Evolutionary conservation across 2,113 vertebrate genomes (phyloP).

Genomic region (Dicerorhinus sumatrensis): DNA sequence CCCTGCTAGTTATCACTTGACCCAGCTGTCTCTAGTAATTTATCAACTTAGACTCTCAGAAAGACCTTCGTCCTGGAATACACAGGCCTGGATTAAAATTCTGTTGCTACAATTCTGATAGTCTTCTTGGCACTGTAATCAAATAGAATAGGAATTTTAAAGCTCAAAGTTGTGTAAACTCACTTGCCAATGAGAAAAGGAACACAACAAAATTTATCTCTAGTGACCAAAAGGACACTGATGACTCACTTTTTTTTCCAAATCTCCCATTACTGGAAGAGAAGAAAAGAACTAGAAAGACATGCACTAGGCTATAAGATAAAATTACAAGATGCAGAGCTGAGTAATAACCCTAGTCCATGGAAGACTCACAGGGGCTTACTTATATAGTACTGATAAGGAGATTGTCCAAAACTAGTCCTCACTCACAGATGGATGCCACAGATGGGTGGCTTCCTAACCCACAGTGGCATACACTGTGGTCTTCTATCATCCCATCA

Average conservation of each 20-base stretch:
- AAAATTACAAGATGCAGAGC: neutral
- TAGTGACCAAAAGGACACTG: neutral
- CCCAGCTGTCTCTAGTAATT: accelerated
- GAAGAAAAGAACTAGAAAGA: neutral
- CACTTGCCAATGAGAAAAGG: neutral
- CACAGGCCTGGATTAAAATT: neutral
- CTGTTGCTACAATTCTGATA: neutral
- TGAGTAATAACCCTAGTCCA: neutral
- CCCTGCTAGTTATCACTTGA: neutral
- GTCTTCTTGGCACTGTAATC: neutral
- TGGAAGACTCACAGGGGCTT: neutral
- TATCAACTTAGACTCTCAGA: neutral
- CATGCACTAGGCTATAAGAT: neutral
- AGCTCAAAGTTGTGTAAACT: neutral
- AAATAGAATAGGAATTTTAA: neutral
- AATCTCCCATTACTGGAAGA: neutral
- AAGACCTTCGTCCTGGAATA: neutral
- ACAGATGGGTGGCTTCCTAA: neutral
- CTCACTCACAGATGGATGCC: neutral
- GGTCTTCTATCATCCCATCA: neutral
- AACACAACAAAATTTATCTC: neutral
- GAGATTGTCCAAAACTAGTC: neutral
- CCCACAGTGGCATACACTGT: neutral
- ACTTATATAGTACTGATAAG: neutral
- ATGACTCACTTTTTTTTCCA: neutral